Evolutionary conservation across 2,797 vertebrate genomes (phyloP).

Genomic region (Paramormyrops hopkinsi): DNA sequence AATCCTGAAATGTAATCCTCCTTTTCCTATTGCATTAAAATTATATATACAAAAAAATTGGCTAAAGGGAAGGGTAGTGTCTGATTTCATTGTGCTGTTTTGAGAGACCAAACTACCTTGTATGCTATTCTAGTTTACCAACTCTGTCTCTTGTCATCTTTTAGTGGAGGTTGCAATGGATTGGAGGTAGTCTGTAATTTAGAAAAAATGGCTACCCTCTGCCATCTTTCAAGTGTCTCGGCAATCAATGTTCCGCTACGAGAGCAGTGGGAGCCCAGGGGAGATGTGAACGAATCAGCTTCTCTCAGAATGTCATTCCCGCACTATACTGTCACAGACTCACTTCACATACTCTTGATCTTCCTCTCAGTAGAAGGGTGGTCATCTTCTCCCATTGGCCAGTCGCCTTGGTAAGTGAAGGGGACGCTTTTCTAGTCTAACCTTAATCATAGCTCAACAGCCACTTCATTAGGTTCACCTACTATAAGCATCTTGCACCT

Average conservation of each 20-base stretch:
- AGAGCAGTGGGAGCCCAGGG: background rate
- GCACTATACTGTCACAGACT: background rate
- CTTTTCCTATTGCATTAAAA: slow-evolving; percentile 2
- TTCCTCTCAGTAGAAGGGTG: background rate
- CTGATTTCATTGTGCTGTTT: background rate
- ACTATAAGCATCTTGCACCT: background rate
- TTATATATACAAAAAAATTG: background rate
- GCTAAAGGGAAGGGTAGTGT: background rate
- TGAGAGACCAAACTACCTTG: background rate
- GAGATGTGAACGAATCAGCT: background rate
- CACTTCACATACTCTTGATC: background rate
- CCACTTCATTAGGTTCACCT: background rate
- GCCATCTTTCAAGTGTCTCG: background rate
- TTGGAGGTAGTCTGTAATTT: background rate
- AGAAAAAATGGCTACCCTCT: background rate
- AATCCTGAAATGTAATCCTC: background rate
- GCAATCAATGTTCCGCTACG: background rate
- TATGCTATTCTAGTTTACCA: background rate
- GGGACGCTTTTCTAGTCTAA: background rate
- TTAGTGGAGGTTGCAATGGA: background rate
- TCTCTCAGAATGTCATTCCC: background rate
- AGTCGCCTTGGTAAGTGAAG: background rate
- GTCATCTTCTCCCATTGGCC: background rate
- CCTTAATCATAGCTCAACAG: background rate
- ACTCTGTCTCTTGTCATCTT: background rate